A percentile compares a stretch with the other conserved stretches of the same genome.
phyloP scores from a whole-genome alignment of 2,888 invertebrate species.

The Lingula anatina region DNA sequence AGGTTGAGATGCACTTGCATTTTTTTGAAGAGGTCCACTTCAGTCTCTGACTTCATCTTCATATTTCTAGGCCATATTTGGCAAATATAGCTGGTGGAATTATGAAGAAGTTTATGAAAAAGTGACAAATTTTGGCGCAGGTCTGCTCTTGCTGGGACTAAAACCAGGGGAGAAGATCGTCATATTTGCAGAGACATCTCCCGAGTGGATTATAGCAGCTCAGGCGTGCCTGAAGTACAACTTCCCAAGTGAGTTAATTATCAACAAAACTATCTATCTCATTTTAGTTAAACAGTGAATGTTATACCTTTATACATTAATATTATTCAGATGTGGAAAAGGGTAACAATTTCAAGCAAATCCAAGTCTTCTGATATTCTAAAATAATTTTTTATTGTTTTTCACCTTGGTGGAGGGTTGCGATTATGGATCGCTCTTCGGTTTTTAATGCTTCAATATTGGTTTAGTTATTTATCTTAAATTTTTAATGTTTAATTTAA shows the following conservation, averaged over 20 bases:
- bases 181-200: slow-evolving; percentile 94
- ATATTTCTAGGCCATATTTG: slow-evolving; percentile 84
- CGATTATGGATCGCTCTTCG: too few relatives aligned
- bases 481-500: background rate
- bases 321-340: background rate
- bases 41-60: too few relatives aligned
- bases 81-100: slow-evolving; percentile 85
- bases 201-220: slow-evolving; percentile 96
- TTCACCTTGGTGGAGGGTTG: too few relatives aligned
- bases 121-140: slow-evolving; percentile 75
- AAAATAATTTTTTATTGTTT: too few relatives aligned
- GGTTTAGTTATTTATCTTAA: too few relatives aligned
- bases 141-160: slow-evolving; percentile 75
- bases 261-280: background rate
- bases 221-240: slow-evolving; percentile 94
- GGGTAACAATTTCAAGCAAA: too few relatives aligned
- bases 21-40: too few relatives aligned
- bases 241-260: slow-evolving; percentile 69
- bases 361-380: too few relatives aligned
- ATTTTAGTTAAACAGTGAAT: too few relatives aligned
- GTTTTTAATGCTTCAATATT: too few relatives aligned
- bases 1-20: background rate
- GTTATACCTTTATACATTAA: too few relatives aligned
- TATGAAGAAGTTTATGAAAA: slow-evolving; percentile 73
- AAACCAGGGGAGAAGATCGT: slow-evolving; percentile 66